These are phyloP conservation scores for Zhuqinia jingwanae DNA, from an alignment of 2,888 invertebrate species.

Conservation along the genomic window DNA sequence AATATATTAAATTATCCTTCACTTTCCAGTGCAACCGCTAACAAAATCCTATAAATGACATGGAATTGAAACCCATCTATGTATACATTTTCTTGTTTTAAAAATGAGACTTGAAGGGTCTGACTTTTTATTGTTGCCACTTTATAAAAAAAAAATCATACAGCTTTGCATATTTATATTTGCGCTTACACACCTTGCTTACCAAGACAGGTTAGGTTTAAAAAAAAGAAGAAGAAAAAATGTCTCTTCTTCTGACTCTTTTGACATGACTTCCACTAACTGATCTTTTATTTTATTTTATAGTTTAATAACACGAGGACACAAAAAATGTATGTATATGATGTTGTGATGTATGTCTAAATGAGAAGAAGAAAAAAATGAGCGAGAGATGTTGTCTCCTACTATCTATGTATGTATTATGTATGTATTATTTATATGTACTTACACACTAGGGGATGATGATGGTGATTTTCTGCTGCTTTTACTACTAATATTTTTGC, in stretches of 20 bases:
- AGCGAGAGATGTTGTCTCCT: not conserved
- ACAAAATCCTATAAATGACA: no score
- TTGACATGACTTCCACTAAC: conserved; percentile 10
- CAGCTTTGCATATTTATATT: not conserved
- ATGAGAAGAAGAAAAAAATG: not conserved
- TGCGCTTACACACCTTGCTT: not conserved
- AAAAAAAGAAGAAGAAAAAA: no score
- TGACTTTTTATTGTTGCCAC: no score
- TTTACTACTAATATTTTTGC: conserved; percentile 65
- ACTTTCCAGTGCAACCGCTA: conserved; percentile 3
- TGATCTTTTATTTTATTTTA: conserved; percentile 17
- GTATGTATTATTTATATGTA: not conserved
- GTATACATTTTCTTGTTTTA: not conserved
- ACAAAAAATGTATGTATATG: not conserved
- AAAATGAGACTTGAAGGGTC: not conserved
- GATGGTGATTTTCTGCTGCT: conserved; percentile 32
- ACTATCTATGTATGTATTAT: not conserved
- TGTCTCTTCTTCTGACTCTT: not conserved
- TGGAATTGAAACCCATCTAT: no score
- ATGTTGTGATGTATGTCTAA: conserved; percentile 7
- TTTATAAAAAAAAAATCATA: not conserved
- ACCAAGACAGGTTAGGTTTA: no score
- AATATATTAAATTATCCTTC: not conserved
- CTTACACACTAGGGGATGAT: not conserved
- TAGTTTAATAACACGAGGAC: not conserved